Evolutionary conservation across 2,797 vertebrate genomes (phyloP), one percentile per base, ranked within the genome.

Genomic region (Chaetodon trifasciatus): DNA sequence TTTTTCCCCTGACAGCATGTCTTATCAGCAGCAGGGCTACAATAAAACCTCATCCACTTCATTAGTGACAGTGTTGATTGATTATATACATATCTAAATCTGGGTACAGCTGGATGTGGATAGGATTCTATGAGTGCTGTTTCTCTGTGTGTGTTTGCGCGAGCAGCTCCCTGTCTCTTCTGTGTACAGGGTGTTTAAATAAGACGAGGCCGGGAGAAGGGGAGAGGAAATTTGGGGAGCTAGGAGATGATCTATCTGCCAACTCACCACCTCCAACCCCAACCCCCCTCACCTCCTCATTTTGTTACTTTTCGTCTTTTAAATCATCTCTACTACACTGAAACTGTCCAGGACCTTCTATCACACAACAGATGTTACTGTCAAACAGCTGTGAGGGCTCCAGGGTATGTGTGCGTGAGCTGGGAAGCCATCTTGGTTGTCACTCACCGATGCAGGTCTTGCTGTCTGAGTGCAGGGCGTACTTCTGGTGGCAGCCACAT

Each of bases 381-480:
- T 74, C 28, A 58, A 52, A 76, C 74, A 78, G 65, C 60, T 63
- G 68, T 39, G 69, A 65, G 50, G 35, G 40, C 61, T 53, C 52
- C 13, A 12, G 42, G 19, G 35, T 50, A 8, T 11, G 13, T 35
- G 63, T 11, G 49, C 12, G 8, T 24, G 28, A 74, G 24, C 2
- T 2, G 15, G 15, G 16, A 37, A 52, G 64, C 17, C 52, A 17
- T 47, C 40, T 37, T 46, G 66, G 63, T 16, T 16, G 40, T 81
- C 78, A 97, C 98, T 99, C 91, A 99, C 98, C 98, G 15, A 98
- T 97, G 96, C 98, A 99, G 49, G 98, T 99, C 93, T 96, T 97
- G 89, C 97, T 97, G 82, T 99, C 98, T 0, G 97, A 96, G 90
- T 99, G 98, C 35, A 99, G 95, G 57, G 97, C 97, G 3, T 99